Conservation (phyloP, 2,888 invertebrate species). For the Melinopterus prodromus region DNA sequence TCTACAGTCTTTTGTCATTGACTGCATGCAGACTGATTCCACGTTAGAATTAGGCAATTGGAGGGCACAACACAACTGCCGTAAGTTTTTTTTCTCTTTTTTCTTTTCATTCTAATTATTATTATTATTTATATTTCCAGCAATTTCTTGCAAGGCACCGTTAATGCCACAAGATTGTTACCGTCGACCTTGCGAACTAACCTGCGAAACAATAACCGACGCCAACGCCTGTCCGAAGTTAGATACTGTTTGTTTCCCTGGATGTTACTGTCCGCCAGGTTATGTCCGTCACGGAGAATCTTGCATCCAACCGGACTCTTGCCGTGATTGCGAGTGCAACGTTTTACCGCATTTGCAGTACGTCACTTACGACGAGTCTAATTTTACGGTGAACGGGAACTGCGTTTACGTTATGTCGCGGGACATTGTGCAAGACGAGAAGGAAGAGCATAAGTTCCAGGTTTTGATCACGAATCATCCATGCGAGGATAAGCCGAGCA, state of each 20-base stretch:
- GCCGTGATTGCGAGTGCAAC: constrained; percentile 77
- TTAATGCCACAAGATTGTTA: constrained; percentile 86
- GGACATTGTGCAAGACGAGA: constrained; percentile 64
- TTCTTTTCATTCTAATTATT: background rate
- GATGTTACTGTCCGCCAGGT: constrained; percentile 87
- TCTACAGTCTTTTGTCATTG: constrained; percentile 75
- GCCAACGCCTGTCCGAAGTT: constrained; percentile 69
- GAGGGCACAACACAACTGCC: constrained; percentile 76
- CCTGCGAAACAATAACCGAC: constrained; percentile 71
- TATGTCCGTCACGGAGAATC: constrained; percentile 70
- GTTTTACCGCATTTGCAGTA: constrained; percentile 83
- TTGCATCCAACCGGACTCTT: constrained; percentile 76
- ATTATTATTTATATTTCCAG: constrained; percentile 58
- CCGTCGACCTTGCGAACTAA: constrained; percentile 79
- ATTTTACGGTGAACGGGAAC: constrained; percentile 82
- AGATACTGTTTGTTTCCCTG: constrained; percentile 78
- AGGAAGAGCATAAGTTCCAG: constrained; percentile 63
- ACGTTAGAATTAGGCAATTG: constrained; percentile 73
- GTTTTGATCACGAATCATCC: constrained; percentile 75
- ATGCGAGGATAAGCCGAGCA: constrained; percentile 66
- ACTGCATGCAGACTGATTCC: constrained; percentile 74
- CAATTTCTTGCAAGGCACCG: constrained; percentile 75
- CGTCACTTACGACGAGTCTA: constrained; percentile 82
- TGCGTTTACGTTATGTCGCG: constrained; percentile 85
- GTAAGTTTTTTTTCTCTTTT: constrained; percentile 61